Evolutionary conservation across 2,797 vertebrate species (phyloP), one percentile per base, ranked within the genome.

Genomic region (Pampus argenteus): DNA sequence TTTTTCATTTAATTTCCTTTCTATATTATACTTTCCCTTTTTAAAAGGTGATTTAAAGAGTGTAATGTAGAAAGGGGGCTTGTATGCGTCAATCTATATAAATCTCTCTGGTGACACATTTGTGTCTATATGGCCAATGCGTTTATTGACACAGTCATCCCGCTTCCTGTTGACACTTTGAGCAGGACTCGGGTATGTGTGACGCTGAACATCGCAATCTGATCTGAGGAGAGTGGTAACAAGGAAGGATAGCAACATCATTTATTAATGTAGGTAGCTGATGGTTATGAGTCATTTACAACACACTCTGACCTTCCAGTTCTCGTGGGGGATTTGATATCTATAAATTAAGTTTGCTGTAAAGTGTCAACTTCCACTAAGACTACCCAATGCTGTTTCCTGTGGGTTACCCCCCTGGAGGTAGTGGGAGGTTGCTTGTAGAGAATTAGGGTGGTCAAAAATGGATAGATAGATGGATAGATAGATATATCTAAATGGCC

Each of bases 251-350:
- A 49, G 17, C 0, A 7, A 36, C 66, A 76, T 82, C 0, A 62
- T 75, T 82, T 83, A 86, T 84, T 84, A 20, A 88, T 59, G 64
- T 9, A 20, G 29, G 22, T 31, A n/a, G 48, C 50, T 51, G 51
- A 50, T 50, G 15, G 42, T 54, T 52, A 57, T 6, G 10, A n/a
- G 18, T 61, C 45, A 38, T 55, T 58, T 56, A 59, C 57, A 55
- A 20, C n/a, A 44, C 20, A 18, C 50, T 50, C 28, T 54, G 25
- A 34, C 15, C 15, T 42, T 42, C 34, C 22, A 6, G 56, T 67
- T 55, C 18, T 25, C 14, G 28, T 5, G 1, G 13, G 6, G 14
- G 3, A 17, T 58, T 8, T 52, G 8, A 17, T 54, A 28, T 40
- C 42, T 5, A 6, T n/a, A 28, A 58, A 51, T 36, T 1, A 20